Conservation (phyloP, 1,140 invertebrate species). For the Ooceraea biroi region DNA sequence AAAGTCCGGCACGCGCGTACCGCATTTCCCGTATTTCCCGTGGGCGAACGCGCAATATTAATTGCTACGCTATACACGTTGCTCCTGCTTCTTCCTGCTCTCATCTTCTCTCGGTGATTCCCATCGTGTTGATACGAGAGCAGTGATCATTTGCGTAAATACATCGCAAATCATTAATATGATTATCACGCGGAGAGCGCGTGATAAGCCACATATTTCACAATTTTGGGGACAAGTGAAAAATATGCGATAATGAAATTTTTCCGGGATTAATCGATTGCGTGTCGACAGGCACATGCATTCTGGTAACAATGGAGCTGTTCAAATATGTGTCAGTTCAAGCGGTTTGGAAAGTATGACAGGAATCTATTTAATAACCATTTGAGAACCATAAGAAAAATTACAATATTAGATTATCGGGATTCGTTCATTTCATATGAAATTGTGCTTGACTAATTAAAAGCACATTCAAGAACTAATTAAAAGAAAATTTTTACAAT, state of each 20-base stretch:
- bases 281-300: background rate
- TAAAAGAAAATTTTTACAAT: too few species aligned
- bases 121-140: conserved; percentile 19
- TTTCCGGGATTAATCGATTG: conserved; percentile 49
- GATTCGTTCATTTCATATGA: too few species aligned
- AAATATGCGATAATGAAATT: conserved; percentile 58
- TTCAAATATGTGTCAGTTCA: conserved; percentile 7
- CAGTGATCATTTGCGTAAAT: conserved; percentile 74
- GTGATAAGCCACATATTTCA: conserved; percentile 62
- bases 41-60: conserved; percentile 56
- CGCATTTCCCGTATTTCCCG: conserved; percentile 46
- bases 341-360: background rate
- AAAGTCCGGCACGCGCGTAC: conserved; percentile 45
- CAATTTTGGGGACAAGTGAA: conserved; percentile 45
- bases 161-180: conserved; percentile 73
- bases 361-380: background rate
- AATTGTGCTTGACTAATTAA: background rate
- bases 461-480: too few species aligned
- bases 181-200: conserved; percentile 64
- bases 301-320: background rate
- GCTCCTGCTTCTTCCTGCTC: background rate
- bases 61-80: conserved; percentile 38
- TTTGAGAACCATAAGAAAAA: background rate
- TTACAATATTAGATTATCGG: background rate
- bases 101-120: background rate